Base-by-base conservation (phyloP, 2,888 invertebrate species). In the Dascillus cervinus region DNA sequence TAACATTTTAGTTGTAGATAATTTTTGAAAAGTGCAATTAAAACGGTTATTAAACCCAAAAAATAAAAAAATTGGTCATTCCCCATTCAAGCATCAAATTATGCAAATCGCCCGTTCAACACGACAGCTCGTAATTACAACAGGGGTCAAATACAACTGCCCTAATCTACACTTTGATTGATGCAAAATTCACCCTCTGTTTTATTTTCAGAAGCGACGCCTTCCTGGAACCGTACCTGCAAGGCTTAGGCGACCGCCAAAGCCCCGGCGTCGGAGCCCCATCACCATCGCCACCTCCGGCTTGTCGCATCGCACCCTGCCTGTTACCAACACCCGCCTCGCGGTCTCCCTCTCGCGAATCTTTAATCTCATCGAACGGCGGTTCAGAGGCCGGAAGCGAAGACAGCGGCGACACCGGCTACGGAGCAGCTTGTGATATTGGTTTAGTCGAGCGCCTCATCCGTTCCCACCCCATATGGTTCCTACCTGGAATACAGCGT, bases 401-500 rank as follows among this genome's bases (percentile, higher is more conserved):
- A 53, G 69, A 70, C 46, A 66, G 72, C 53, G 63, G 56, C 26
- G 64, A 60, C 41, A 55, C 57, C 40, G 77, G 75, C 44, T 76
- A 77, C 56, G 79, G 79, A 52, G 81, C 82, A 41, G 83, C 86
- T 42, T 89, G 88, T 62, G 85, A 84, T 69, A 82, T 90, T 56
- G 82, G 83, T 11, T 68, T 90, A 43, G 72, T 89, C 56, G 94
- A 95, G 64, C 75, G 92, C 44, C 75, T 95, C 48, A 81, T 90
- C 57, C 76, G 90, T 46, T 88, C 90, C 15, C 91, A 94, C 67
- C 89, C 92, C 22, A 88, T 96, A 53, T 96, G 96, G 96, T 94
- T 89, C 65, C 72, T 95, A 40, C 89, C 92, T 0, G 89, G 90
- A 20, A 87, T 95, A 29, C 91, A 92, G 58, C 75, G 95, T 44